Evolutionary conservation across 2,113 vertebrate species (phyloP).

Genomic region (Epinephelus cyanopodus): DNA sequence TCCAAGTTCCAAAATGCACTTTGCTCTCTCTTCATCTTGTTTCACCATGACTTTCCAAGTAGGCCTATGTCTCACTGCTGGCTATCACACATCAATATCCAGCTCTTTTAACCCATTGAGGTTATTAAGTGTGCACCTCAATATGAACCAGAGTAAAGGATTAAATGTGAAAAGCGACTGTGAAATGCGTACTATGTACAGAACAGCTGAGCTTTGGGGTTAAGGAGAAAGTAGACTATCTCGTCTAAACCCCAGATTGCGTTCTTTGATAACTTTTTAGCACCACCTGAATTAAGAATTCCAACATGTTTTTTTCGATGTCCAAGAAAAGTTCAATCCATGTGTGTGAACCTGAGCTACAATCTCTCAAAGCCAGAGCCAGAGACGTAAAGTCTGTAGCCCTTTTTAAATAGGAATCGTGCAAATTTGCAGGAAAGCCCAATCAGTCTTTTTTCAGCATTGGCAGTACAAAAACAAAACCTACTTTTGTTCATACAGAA

Average conservation of each 20-base stretch:
- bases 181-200: conserved; percentile 1
- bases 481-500: too few species aligned
- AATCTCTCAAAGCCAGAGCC: too few species aligned
- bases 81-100: background rate
- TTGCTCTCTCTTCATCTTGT: background rate
- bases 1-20: background rate
- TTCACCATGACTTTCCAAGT: background rate
- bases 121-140: background rate
- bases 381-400: too few species aligned
- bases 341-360: too few species aligned
- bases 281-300: too few species aligned
- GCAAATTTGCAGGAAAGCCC: too few species aligned
- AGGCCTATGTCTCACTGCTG: conserved; percentile 14
- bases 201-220: background rate
- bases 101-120: background rate
- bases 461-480: too few species aligned
- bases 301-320: too few species aligned
- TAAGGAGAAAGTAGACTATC: background rate
- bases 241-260: background rate
- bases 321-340: too few species aligned
- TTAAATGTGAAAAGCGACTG: conserved; percentile 4
- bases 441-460: too few species aligned
- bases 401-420: too few species aligned
- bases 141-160: conserved; percentile 22
- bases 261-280: background rate